Base-by-base conservation (phyloP, 2,888 invertebrate genomes). In the Oxystoma pomonae region DNA sequence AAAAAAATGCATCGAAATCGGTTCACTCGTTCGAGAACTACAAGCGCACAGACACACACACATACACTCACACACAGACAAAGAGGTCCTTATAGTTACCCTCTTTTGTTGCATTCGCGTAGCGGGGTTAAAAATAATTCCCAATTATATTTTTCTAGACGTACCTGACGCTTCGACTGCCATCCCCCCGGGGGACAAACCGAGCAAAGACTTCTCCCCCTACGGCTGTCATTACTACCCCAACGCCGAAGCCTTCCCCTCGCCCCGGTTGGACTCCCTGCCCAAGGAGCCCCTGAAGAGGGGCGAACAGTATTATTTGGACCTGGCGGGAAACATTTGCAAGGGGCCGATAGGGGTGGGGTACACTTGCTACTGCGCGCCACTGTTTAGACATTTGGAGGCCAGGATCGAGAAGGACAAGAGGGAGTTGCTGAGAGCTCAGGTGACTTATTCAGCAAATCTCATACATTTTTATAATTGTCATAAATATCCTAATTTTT, bases 341-440 rank as follows among this genome's bases (percentile, higher is more conserved):
- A 96, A 97, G 81, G 96, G 96, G 1, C 96, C 96, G 0, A 90
- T 96, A n/a, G 96, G 96, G 0, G 90, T 94, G 1, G 94, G 95
- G 0, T 93, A 94, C 77, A 92, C 92, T 0, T 96, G 95, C 79
- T 94, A 94, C 76, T 97, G 97, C 77, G 94, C 92, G 0, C 96
- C 96, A 0, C 90, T 95, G 78, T 91, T 96, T 76, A 87, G 91
- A 67, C 92, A 94, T 70, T 88, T 96, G 80, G 94, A 96, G 76
- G 89, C 92, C 51, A 87, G 90, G 67, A 78, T 96, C 59, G 92
- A 92, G 72, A 86, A 88, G 70, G 91, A 92, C 73, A 91, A 91
- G 71, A 87, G 89, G 65, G 91, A 92, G 72, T 77, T 94, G 70
- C 87, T 94, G 77, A 86, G 87, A 73, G 91, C 93, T 0, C 92